Conservation (phyloP, 2,888 invertebrate species). For the Orchesellides sinensis region DNA sequence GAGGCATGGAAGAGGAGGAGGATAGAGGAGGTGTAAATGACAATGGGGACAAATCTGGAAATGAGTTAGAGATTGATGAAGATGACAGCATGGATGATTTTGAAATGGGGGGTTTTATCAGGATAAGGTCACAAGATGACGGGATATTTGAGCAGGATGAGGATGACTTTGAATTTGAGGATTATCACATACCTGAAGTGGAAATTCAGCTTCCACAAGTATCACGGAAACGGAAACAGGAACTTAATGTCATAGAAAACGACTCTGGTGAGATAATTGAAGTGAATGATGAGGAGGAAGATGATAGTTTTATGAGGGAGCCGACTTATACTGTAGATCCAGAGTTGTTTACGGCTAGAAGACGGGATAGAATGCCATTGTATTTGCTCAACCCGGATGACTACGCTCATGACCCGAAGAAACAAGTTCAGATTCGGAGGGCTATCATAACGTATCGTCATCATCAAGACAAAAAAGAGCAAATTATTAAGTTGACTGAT, state of each 20-base stretch:
- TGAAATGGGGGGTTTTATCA: conserved; percentile 11
- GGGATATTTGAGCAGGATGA: conserved; percentile 49
- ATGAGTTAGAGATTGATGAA: background rate
- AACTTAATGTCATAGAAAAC: background rate
- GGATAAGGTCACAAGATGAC: conserved; percentile 36
- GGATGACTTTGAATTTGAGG: conserved; percentile 26
- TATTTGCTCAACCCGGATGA: conserved; percentile 62
- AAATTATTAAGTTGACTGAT: conserved; percentile 43
- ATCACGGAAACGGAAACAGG: conserved; percentile 41
- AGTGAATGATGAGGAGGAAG: background rate
- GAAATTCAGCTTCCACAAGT: background rate
- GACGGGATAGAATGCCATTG: conserved; percentile 44
- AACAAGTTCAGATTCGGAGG: conserved; percentile 58
- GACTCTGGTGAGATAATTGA: conserved; percentile 3
- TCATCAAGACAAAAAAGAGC: conserved; percentile 55
- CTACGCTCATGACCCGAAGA: conserved; percentile 48
- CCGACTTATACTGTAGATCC: conserved; percentile 2
- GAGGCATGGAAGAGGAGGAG: background rate
- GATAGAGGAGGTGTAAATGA: background rate
- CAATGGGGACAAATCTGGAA: background rate
- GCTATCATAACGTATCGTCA: conserved; percentile 64
- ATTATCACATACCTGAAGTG: conserved; percentile 38
- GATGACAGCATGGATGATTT: background rate
- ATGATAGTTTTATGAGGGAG: background rate
- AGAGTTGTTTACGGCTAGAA: background rate